Conservation (phyloP, 2,797 vertebrate species). For the Heterohyrax brucei region DNA sequence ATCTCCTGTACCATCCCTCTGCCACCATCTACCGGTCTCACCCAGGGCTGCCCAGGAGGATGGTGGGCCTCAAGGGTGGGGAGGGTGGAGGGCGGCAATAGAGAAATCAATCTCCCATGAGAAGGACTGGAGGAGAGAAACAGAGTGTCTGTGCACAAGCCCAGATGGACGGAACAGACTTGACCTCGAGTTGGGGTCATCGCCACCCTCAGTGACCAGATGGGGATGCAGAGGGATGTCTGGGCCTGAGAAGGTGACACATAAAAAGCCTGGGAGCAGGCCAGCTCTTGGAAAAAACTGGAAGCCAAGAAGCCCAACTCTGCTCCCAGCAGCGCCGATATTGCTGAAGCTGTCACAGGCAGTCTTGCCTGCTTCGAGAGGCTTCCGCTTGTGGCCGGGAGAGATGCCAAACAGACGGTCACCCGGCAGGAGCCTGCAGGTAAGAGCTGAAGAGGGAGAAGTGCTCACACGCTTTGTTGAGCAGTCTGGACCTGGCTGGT, state of each 20-base stretch:
- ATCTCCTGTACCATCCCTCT: not conserved
- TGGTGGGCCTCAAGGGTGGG: not conserved
- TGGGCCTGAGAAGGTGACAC: not conserved
- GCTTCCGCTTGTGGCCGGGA: not conserved
- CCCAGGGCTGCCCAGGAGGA: not conserved
- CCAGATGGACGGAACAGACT: slow-evolving; percentile 25
- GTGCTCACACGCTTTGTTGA: not conserved
- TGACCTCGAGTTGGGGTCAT: slow-evolving; percentile 35
- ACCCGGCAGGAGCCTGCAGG: not conserved
- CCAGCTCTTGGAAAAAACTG: not conserved
- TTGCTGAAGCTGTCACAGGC: not conserved
- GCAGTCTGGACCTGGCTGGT: not conserved
- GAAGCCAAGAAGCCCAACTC: not conserved
- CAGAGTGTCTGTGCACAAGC: slow-evolving; percentile 25
- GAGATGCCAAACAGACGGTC: not conserved
- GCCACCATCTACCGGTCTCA: not conserved
- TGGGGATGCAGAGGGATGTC: not conserved
- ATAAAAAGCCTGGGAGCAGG: not conserved
- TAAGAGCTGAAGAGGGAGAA: not conserved
- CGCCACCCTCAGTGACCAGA: not conserved
- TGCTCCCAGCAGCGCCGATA: not conserved
- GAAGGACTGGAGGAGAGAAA: not conserved
- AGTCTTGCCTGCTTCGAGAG: not conserved
- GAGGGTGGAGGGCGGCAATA: not conserved
- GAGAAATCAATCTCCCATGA: slow-evolving; percentile 49